phyloP scores from a whole-genome alignment of 2,888 invertebrate genomes.

The Clepsis dumicolana region DNA sequence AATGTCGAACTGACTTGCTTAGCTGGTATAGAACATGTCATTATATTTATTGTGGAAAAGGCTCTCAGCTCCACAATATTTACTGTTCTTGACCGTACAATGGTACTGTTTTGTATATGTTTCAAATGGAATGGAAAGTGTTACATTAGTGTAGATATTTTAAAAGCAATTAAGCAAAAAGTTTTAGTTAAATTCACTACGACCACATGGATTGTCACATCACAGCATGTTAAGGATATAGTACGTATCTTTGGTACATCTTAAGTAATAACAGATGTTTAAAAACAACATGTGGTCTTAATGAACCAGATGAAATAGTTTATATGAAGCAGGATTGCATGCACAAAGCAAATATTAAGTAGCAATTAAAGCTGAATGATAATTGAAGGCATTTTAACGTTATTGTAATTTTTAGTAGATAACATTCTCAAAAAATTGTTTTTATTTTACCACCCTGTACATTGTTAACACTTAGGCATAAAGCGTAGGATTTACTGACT shows the following conservation, averaged over 20 bases:
- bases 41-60: too few relatives aligned
- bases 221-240: neutral
- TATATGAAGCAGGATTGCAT: slow-evolving; percentile 9
- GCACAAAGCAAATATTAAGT: neutral
- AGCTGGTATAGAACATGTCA: too few relatives aligned
- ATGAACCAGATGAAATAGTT: neutral
- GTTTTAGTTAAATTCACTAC: neutral
- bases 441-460: neutral
- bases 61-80: too few relatives aligned
- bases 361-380: slow-evolving; percentile 23
- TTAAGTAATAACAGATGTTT: too few relatives aligned
- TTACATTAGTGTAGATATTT: neutral
- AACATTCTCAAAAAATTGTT: neutral
- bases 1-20: too few relatives aligned
- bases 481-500: too few relatives aligned
- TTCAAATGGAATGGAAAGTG: neutral
- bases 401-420: slow-evolving; percentile 11
- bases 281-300: neutral
- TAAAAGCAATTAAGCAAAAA: neutral
- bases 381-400: slow-evolving; percentile 10
- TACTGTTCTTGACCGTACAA: too few relatives aligned
- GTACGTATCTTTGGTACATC: neutral
- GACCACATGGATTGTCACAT: neutral
- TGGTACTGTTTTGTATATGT: neutral
- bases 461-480: too few relatives aligned